Conservation (phyloP, 1,140 invertebrate species). For the Linepithema humile region DNA sequence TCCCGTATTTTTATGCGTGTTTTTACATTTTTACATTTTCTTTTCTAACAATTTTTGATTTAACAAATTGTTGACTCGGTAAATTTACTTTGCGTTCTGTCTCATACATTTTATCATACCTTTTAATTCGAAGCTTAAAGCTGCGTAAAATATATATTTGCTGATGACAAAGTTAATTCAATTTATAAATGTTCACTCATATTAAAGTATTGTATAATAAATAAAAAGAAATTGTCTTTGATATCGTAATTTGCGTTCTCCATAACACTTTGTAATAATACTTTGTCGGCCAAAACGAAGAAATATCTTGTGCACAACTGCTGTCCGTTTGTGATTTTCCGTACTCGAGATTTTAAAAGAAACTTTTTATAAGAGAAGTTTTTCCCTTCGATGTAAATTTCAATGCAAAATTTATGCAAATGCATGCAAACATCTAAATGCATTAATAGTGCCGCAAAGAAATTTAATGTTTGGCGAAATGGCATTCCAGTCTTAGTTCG, state of each 20-base stretch:
- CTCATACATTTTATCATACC: neutral
- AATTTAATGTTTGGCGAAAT: neutral
- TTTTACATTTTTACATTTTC: neutral
- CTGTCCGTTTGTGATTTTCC: neutral
- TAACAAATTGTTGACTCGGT: neutral
- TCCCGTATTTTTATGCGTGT: neutral
- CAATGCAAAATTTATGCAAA: constrained; percentile 22
- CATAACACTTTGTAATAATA: neutral
- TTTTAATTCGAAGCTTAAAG: neutral
- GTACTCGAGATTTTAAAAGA: neutral
- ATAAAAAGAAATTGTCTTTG: neutral
- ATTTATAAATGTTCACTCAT: neutral
- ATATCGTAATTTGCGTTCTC: neutral
- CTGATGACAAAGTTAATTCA: neutral
- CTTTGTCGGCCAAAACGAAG: neutral
- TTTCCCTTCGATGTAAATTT: neutral
- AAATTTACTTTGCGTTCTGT: neutral
- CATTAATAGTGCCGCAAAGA: constrained; percentile 2
- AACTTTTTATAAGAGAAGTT: neutral
- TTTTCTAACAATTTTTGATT: neutral
- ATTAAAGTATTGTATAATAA: neutral
- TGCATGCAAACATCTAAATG: neutral
- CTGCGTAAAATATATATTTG: neutral
- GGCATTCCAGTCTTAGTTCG: neutral
- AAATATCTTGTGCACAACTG: neutral